phyloP scores from a whole-genome alignment of 2,797 vertebrate genomes.

The Lates japonicus region DNA sequence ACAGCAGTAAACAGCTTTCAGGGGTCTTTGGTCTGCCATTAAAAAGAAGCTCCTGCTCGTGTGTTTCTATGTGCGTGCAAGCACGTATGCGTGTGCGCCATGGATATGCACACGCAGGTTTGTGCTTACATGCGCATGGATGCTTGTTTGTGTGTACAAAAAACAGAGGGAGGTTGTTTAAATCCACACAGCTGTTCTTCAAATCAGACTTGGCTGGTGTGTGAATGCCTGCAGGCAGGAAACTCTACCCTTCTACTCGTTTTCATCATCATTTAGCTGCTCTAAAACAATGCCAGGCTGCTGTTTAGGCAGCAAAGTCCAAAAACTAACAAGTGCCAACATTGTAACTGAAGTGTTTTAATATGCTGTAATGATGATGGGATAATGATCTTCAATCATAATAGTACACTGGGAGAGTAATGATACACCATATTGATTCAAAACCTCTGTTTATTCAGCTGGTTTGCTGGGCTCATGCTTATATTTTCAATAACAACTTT shows the following conservation, averaged over 20 bases:
- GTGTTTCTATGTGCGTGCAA: background rate
- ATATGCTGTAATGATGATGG: slow-evolving; percentile 66
- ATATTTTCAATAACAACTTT: slow-evolving; percentile 48
- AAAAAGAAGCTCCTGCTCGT: slow-evolving; percentile 34
- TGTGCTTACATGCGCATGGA: slow-evolving; percentile 7
- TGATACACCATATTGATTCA: slow-evolving; percentile 35
- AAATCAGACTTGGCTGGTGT: slow-evolving; percentile 72
- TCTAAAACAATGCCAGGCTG: slow-evolving; percentile 66
- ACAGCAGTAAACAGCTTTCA: slow-evolving; percentile 52
- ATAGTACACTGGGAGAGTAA: slow-evolving; percentile 37
- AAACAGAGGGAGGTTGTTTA: slow-evolving; percentile 27
- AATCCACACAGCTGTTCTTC: slow-evolving; percentile 78
- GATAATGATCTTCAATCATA: slow-evolving; percentile 49
- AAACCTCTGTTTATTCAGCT: slow-evolving; percentile 46
- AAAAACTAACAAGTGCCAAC: slow-evolving; percentile 67
- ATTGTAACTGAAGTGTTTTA: slow-evolving; percentile 56
- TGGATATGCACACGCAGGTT: background rate
- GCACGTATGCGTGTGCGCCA: background rate
- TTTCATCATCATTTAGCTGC: slow-evolving; percentile 74
- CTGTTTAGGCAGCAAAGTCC: slow-evolving; percentile 53
- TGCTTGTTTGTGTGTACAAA: slow-evolving; percentile 30
- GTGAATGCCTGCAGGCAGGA: slow-evolving; percentile 64
- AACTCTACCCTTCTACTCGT: slow-evolving; percentile 65
- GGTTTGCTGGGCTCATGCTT: slow-evolving; percentile 29
- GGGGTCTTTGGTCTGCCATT: slow-evolving; percentile 52